Base-by-base conservation (phyloP, 2,113 vertebrate genomes). In the Gobio gobio region DNA sequence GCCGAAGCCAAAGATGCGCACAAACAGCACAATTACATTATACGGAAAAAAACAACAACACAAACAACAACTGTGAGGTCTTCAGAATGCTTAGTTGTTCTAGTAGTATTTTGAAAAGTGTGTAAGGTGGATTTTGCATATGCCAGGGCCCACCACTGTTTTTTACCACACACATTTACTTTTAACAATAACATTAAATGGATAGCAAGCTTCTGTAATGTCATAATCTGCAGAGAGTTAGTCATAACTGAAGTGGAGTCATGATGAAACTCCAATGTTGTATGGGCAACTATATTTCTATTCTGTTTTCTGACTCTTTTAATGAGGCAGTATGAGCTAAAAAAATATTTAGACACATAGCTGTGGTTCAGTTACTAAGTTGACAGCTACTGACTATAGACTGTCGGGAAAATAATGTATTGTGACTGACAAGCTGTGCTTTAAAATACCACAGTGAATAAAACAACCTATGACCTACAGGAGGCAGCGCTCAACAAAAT, bases 371-470 rank as follows among this genome's bases (percentile, higher is more conserved):
- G 20, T 45, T 61, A n/a, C 33, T 40, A 5, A 7, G 10, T 43
- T 77, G 29, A 10, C 29, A 24, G 54, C 33, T 12, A 3, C 49
- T 58, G 5, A 59, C 18, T 59, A 43, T 58, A 78, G 18, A 78
- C n/a, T 61, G 54, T 59, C 24, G 36, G 56, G 40, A n/a, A 45
- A 59, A n/a, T 24, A 16, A 43, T 78, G 7, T 61, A 45, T 45
- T 78, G 56, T 78, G 77, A 24, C 56, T 10, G 77, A 24, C 56
- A 78, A 1, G 22, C 77, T 79, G n/a, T 63, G 40, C 58, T 63
- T 79, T 20, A 13, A 45, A 79, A 79, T 63, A 7, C 10, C 5
- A 40, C 13, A 47, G 13, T 47, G 12, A 43, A n/a, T 26, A 8
- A 79, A 80, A 63, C 4, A 14, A 22, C 18, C 33, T 78, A n/a